Evolutionary conservation across 2,797 vertebrate species (phyloP), one percentile per base, ranked within the genome.

Genomic region (Trichosurus vulpecula): DNA sequence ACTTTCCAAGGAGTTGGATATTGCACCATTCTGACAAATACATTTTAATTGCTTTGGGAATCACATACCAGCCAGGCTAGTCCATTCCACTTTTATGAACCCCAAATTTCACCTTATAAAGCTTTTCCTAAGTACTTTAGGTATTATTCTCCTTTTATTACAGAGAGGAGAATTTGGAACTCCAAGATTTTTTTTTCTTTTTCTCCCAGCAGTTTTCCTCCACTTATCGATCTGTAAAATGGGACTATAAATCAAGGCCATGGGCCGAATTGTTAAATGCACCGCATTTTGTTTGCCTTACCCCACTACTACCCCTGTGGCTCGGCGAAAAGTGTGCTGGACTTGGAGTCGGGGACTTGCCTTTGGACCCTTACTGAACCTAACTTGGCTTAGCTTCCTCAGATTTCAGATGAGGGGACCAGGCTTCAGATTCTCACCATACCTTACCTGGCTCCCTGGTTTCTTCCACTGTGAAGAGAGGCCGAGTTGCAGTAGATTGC

Each of bases 1-100:
- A 54, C 52, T 96, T 31, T 58, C 51, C 30, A 30, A 8, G 27
- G 55, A 90, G 90, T 29, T 12, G 95, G 90, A 22, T 90, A 3
- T 93, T 92, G 90, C 35, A 91, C 4, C 87, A 95, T 96, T 92
- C 57, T 92, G 66, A 91, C 90, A 91, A 93, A 54, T 93, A 90
- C 52, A 12, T 90, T 81, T 94, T 92, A 41, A 14, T 91, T 52
- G 31, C 91, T 22, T 81, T 92, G 25, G 25, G 66, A 96, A 96
- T 14, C 30, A 47, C 91, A 54, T 93, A 31, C 92, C 57, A 6
- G 12, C 56, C 92, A 91, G 92, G 3, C 57, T 93, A 6, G 92
- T 87, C 53, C 41, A 54, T 90, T 81, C 12, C 90, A 35, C 61
- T 94, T 81, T 12, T 55, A 30, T 74, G 90, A 93, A 92, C 54